Conservation (phyloP, 2,113 vertebrate genomes). For the Oophaga pumilio region DNA sequence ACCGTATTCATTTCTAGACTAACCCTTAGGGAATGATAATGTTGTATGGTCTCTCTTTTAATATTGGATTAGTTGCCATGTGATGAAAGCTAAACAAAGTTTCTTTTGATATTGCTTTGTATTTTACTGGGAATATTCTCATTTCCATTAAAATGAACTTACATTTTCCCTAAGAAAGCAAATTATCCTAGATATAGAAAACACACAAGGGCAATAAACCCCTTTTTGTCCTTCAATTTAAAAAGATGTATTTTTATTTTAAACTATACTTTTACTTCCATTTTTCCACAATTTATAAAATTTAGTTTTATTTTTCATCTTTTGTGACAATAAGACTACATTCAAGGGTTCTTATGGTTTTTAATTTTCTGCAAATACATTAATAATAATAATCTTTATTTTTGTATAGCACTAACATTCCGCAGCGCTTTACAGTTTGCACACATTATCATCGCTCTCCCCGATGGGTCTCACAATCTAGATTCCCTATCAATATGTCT, state of each 20-base stretch:
- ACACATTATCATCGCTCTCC: too few relatives aligned
- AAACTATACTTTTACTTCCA: not conserved
- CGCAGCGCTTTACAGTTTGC: too few relatives aligned
- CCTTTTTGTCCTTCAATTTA: not conserved
- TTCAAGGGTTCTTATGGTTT: too few relatives aligned
- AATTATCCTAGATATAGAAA: not conserved
- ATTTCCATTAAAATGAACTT: constrained; percentile 23
- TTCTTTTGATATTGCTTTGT: constrained; percentile 3
- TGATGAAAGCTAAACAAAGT: constrained; percentile 8
- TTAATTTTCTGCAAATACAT: too few relatives aligned
- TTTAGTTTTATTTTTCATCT: too few relatives aligned
- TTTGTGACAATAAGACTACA: too few relatives aligned
- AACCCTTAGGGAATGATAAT: constrained; percentile 21
- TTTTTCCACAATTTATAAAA: too few relatives aligned
- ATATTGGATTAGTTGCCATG: not conserved
- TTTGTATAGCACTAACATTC: too few relatives aligned
- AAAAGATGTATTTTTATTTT: not conserved
- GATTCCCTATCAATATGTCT: too few relatives aligned
- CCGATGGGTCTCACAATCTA: too few relatives aligned
- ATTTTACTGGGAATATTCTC: constrained; percentile 10
- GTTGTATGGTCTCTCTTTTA: not conserved
- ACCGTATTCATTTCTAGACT: constrained; percentile 18
- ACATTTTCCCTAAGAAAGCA: not conserved
- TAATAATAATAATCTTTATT: too few relatives aligned
- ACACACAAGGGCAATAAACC: not conserved